These are phyloP conservation scores for Heliconius ethilla DNA, from an alignment of 2,888 invertebrate species.

Conservation along the genomic window DNA sequence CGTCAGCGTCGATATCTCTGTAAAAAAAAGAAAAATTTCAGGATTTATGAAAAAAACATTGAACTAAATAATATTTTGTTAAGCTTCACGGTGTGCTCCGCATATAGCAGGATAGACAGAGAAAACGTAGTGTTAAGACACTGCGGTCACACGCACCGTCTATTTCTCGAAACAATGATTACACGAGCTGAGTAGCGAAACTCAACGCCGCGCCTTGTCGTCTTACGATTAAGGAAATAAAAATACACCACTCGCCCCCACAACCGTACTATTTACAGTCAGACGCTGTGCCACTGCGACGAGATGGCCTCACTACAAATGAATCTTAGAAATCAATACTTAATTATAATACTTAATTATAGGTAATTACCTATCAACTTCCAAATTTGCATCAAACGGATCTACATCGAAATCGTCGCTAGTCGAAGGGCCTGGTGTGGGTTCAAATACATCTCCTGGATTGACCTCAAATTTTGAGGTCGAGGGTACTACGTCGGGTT, in stretches of 20 bases:
- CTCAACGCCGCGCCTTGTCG: neutral
- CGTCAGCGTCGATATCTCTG: conserved; percentile 77
- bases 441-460: conserved; percentile 42
- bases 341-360: conserved; percentile 51
- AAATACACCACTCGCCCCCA: neutral
- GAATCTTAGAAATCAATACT: conserved; percentile 45
- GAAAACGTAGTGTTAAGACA: neutral
- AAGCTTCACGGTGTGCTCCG: neutral
- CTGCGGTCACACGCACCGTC: neutral
- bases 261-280: neutral
- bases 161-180: neutral
- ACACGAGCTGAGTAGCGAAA: neutral
- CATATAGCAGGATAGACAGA: neutral
- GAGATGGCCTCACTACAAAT: neutral
- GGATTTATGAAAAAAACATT: neutral
- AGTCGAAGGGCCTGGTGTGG: conserved; percentile 58
- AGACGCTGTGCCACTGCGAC: neutral
- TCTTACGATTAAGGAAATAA: neutral
- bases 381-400: conserved; percentile 35
- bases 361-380: conserved; percentile 39
- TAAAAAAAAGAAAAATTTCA: conserved; percentile 39
- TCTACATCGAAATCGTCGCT: conserved; percentile 49
- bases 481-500: conserved; percentile 66
- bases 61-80: neutral
- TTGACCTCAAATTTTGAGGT: conserved; percentile 57